Evolutionary conservation across 1,140 invertebrate species (phyloP).

Genomic region (Drosophila subpulchrella): DNA sequence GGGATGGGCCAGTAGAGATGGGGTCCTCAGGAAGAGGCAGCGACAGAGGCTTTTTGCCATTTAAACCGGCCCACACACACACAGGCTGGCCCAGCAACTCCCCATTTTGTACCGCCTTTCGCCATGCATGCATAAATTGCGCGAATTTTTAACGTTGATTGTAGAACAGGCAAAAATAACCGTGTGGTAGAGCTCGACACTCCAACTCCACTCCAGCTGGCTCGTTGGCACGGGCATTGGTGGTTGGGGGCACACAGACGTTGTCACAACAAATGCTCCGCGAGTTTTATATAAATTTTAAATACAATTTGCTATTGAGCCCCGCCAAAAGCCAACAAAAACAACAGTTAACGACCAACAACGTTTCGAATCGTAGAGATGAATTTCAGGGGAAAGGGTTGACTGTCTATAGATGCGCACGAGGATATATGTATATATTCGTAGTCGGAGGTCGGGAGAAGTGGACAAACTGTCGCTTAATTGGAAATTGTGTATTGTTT

Average conservation of each 20-base stretch:
- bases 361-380: conserved; percentile 16
- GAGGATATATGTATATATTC: background rate
- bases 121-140: conserved; percentile 79
- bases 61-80: conserved; percentile 25
- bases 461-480: conserved; percentile 70
- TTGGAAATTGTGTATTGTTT: conserved; percentile 77
- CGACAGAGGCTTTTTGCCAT: conserved; percentile 55
- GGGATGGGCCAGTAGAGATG: background rate
- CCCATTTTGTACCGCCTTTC: conserved; percentile 16
- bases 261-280: conserved; percentile 73
- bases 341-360: conserved; percentile 31
- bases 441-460: conserved; percentile 1
- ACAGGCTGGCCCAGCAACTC: conserved; percentile 11
- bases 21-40: conserved; percentile 41
- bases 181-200: conserved; percentile 40
- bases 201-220: background rate
- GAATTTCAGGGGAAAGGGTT: conserved; percentile 19
- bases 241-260: conserved; percentile 51
- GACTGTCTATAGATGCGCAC: conserved; percentile 23
- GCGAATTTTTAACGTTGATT: conserved; percentile 81
- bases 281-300: conserved; percentile 82
- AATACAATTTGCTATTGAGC: conserved; percentile 81
- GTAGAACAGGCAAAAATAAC: conserved; percentile 66
- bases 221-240: background rate
- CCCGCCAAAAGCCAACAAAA: conserved; percentile 36